phyloP scores from a whole-genome alignment of 2,797 vertebrate genomes.

The Telmatherina bonti region DNA sequence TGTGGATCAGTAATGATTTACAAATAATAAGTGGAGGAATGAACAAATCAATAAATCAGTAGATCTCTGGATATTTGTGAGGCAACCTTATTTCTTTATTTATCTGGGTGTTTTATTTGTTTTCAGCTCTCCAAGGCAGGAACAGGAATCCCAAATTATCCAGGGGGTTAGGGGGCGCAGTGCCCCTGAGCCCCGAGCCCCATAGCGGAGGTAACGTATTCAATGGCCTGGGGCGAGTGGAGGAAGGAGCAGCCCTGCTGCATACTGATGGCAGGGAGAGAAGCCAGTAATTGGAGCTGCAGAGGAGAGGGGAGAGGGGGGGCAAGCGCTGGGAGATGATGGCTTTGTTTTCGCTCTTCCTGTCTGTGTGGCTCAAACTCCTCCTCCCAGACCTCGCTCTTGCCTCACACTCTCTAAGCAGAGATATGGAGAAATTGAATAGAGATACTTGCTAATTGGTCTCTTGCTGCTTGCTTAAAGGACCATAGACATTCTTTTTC shows the following conservation, averaged over 20 bases:
- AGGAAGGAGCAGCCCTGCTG: conserved; percentile 84
- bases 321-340: conserved; percentile 85
- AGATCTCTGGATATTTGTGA: conserved; percentile 79
- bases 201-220: conserved; percentile 91
- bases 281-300: conserved; percentile 89
- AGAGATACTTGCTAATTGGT: conserved; percentile 88
- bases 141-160: conserved; percentile 92
- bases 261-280: conserved; percentile 91
- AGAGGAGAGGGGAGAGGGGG: conserved; percentile 84
- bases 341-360: conserved; percentile 88
- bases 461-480: conserved; percentile 86
- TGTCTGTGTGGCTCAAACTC: conserved; percentile 80
- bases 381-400: conserved; percentile 75
- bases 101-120: conserved; percentile 84
- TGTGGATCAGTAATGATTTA: conserved; percentile 80
- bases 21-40: conserved; percentile 84
- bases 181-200: conserved; percentile 86
- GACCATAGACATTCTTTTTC: conserved; percentile 81
- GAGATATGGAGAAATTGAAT: conserved; percentile 82
- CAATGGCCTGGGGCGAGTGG: conserved; percentile 93
- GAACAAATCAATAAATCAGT: conserved; percentile 87
- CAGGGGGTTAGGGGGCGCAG: conserved; percentile 85
- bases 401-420: conserved; percentile 77
- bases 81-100: conserved; percentile 79
- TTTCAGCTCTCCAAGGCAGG: conserved; percentile 85